A percentile compares a stretch with the other conserved stretches of the same genome.
These are phyloP conservation scores for Boloria euphrosyne DNA, from an alignment of 2,888 invertebrate genomes.

Conservation along the genomic window DNA sequence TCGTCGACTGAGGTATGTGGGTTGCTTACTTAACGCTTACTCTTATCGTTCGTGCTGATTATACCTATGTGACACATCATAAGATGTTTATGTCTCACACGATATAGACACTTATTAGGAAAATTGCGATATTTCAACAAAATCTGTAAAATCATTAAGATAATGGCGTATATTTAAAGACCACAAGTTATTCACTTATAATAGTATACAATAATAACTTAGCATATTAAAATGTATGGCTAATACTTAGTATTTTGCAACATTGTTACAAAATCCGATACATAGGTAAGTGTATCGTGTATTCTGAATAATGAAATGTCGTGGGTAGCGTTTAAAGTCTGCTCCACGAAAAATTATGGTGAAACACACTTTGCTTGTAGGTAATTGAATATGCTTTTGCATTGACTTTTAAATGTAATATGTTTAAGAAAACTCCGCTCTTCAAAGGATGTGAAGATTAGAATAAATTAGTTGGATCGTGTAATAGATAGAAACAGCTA, in stretches of 20 bases:
- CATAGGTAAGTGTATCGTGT: conserved; percentile 20
- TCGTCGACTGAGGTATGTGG: conserved; percentile 64
- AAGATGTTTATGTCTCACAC: background rate
- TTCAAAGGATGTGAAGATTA: conserved; percentile 38
- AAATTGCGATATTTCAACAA: too few relatives aligned
- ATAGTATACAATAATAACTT: conserved; percentile 22
- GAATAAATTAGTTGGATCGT: conserved; percentile 40
- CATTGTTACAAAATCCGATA: conserved; percentile 29
- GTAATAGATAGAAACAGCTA: conserved; percentile 24
- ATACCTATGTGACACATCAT: conserved; percentile 2
- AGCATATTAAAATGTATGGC: conserved; percentile 27
- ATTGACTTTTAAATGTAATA: conserved; percentile 70
- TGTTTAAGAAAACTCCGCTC: conserved; percentile 41
- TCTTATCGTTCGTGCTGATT: conserved; percentile 31
- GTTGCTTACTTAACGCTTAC: conserved; percentile 42
- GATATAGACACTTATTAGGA: too few relatives aligned
- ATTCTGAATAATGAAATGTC: conserved; percentile 43
- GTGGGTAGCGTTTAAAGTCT: conserved; percentile 55
- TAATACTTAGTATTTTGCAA: conserved; percentile 27
- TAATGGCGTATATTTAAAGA: background rate
- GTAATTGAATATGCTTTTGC: conserved; percentile 63
- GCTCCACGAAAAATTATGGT: conserved; percentile 60
- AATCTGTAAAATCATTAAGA: too few relatives aligned
- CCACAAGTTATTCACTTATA: conserved; percentile 15
- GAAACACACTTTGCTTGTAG: conserved; percentile 54